Conservation (phyloP, 1,140 invertebrate genomes). For the Drosophila chauvacae region DNA sequence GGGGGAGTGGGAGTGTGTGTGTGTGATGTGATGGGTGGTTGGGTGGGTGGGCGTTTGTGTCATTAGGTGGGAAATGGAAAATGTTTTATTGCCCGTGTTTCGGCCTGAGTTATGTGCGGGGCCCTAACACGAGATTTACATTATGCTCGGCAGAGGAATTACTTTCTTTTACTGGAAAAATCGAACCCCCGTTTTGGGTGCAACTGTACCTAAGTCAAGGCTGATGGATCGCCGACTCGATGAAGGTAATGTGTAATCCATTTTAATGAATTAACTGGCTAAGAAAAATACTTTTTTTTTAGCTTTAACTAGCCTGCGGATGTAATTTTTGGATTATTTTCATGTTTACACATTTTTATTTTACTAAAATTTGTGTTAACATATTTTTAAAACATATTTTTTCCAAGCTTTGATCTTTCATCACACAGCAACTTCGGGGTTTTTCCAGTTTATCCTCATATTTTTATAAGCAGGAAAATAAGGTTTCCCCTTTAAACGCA, state of each 20-base stretch:
- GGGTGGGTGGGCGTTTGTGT: constrained; percentile 37
- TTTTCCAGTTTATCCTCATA: background rate
- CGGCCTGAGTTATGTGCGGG: constrained; percentile 60
- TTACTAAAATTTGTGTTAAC: background rate
- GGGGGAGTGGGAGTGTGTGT: constrained; percentile 12
- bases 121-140: constrained; percentile 69
- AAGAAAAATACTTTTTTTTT: background rate
- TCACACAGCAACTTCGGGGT: background rate
- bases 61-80: constrained; percentile 63
- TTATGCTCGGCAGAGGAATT: constrained; percentile 60
- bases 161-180: background rate
- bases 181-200: background rate
- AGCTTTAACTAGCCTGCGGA: too few species aligned
- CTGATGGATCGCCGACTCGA: constrained; percentile 5
- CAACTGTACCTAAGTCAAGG: constrained; percentile 20
- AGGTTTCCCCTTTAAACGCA: background rate
- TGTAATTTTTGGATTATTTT: background rate
- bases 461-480: constrained; percentile 11
- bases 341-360: background rate
- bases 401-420: background rate
- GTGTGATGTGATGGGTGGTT: constrained; percentile 33
- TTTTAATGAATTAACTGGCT: background rate
- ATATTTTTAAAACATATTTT: background rate
- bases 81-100: constrained; percentile 72
- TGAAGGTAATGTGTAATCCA: constrained; percentile 12